Evolutionary conservation across 2,797 vertebrate species (phyloP).

Genomic region (Tarsius wallacei): DNA sequence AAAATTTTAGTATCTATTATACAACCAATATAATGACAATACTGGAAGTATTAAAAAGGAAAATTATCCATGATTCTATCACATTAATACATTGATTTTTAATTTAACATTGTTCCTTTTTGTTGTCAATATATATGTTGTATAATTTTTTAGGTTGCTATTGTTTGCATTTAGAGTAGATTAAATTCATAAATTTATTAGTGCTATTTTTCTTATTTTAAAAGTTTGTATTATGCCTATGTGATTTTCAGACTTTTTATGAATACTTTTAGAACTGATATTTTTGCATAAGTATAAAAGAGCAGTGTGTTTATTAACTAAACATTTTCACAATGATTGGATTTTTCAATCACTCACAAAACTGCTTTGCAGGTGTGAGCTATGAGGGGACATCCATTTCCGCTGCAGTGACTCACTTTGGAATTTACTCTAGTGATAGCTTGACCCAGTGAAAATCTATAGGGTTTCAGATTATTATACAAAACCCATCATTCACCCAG

Average conservation of each 20-base stretch:
- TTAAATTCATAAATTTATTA: slow-evolving; percentile 55
- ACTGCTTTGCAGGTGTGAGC: slow-evolving; percentile 63
- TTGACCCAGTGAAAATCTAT: slow-evolving; percentile 72
- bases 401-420: slow-evolving; percentile 47
- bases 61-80: neutral
- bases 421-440: slow-evolving; percentile 52
- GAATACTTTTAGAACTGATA: slow-evolving; percentile 49
- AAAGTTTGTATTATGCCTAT: slow-evolving; percentile 16
- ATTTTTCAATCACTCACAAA: neutral
- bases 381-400: slow-evolving; percentile 14
- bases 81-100: slow-evolving; percentile 89
- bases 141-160: slow-evolving; percentile 57
- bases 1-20: slow-evolving; percentile 19
- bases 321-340: neutral
- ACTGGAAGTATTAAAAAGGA: slow-evolving; percentile 55
- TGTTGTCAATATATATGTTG: slow-evolving; percentile 18
- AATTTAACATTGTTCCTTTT: slow-evolving; percentile 81
- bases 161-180: slow-evolving; percentile 65
- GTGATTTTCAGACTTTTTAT: slow-evolving; percentile 37
- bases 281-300: slow-evolving; percentile 22
- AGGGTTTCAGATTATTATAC: slow-evolving; percentile 69
- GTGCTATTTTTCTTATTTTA: slow-evolving; percentile 61
- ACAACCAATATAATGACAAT: slow-evolving; percentile 23
- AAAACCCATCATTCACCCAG: slow-evolving; percentile 74
- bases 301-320: slow-evolving; percentile 39